Conservation (phyloP, 2,113 vertebrate species). For the Mobula birostris region DNA sequence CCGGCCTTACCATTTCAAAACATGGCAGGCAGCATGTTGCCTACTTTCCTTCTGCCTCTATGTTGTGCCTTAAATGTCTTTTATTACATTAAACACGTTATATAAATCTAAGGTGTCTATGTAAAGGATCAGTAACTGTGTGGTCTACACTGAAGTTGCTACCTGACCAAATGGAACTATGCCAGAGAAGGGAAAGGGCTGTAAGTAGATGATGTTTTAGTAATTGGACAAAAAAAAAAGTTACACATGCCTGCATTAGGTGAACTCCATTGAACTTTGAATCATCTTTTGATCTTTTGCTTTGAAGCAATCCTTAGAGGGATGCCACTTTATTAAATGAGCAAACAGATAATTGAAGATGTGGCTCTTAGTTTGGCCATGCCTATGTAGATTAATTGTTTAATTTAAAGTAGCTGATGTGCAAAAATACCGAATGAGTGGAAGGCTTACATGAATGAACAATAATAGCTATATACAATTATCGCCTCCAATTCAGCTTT, state of each 20-base stretch:
- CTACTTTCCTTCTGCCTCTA: too few species aligned
- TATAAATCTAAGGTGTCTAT: too few species aligned
- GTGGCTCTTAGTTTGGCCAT: neutral
- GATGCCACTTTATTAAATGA: neutral
- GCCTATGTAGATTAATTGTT: neutral
- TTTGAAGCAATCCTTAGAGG: neutral
- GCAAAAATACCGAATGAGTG: neutral
- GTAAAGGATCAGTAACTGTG: too few species aligned
- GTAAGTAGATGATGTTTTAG: neutral
- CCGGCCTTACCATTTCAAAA: too few species aligned
- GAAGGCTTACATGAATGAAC: neutral
- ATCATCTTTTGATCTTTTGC: neutral
- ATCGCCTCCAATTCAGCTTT: too few species aligned
- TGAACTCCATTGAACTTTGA: neutral
- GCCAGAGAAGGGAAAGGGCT: neutral
- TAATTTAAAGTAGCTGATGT: neutral
- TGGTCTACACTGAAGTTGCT: too few species aligned
- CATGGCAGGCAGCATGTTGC: too few species aligned
- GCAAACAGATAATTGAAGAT: neutral
- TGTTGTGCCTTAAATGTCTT: too few species aligned
- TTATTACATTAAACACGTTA: too few species aligned
- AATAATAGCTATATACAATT: neutral
- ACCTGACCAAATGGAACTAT: neutral
- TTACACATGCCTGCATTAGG: neutral
- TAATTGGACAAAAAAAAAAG: neutral